Percentiles rank a stretch among this genome's conserved stretches.
These are phyloP conservation scores for Panagrolaimus sp. DNA, from an alignment of 1,140 invertebrate genomes.

Conservation along the genomic window DNA sequence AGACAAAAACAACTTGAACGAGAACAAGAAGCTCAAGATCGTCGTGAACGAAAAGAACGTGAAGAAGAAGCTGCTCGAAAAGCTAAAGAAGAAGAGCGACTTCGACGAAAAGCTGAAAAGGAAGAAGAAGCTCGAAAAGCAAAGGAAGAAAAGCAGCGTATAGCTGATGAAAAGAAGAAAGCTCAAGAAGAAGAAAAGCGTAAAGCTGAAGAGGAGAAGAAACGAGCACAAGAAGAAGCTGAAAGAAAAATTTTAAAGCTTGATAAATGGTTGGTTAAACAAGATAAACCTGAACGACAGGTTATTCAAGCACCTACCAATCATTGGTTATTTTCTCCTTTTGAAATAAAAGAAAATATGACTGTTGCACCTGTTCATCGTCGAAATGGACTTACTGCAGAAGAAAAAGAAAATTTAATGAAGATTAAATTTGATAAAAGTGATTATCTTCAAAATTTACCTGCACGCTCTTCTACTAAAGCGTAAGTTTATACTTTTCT, in stretches of 20 bases:
- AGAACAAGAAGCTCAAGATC: neutral
- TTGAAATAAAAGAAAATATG: slow-evolving; percentile 80
- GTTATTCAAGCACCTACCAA: neutral
- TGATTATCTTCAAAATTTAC: slow-evolving; percentile 6
- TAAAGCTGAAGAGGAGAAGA: too few species aligned
- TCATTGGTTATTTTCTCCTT: slow-evolving; percentile 56
- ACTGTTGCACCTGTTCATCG: slow-evolving; percentile 69
- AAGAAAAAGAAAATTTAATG: slow-evolving; percentile 18
- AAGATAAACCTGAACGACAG: neutral
- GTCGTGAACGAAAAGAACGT: too few species aligned
- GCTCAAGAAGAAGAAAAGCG: too few species aligned
- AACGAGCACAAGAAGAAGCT: too few species aligned
- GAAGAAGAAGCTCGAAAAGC: slow-evolving; percentile 59
- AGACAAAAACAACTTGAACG: neutral
- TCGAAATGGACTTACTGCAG: slow-evolving; percentile 10
- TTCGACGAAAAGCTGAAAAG: slow-evolving; percentile 64
- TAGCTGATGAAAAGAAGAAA: too few species aligned
- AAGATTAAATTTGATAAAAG: neutral
- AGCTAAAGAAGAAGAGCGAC: neutral
- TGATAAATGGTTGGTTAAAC: slow-evolving; percentile 17
- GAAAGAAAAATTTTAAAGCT: too few species aligned
- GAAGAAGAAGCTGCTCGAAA: neutral
- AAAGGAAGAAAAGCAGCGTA: slow-evolving; percentile 59
- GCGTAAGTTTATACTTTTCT: neutral
- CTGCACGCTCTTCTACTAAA: neutral